Evolutionary conservation across 2,797 vertebrate species (phyloP), one percentile per base, ranked within the genome.

Genomic region (Pogoniulus pusillus): DNA sequence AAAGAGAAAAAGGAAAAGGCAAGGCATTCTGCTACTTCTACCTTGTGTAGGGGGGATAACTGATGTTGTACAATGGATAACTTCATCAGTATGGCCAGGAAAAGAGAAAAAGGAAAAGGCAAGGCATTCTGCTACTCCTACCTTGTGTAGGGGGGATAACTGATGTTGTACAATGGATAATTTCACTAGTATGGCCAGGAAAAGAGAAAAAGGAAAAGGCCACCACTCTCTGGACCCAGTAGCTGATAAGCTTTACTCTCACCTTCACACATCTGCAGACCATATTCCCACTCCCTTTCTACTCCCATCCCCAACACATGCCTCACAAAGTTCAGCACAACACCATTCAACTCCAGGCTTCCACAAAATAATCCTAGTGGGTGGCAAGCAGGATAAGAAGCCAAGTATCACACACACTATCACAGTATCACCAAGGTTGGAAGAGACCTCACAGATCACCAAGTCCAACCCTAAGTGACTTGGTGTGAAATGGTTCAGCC

Each of bases 191-290:
- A 43, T n/a, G 91, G 30, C 15, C 32, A 69, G 30, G 41, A 69
- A 72, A 74, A 76, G 22, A 82, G 90, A 74, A 73, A n/a, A 82
- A 83, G 57, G 29, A 71, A 90, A 96, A 93, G 10, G 17, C 72
- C 79, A 82, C 43, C 34, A 77, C 30, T 3, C 81, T 69, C 53
- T 89, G 72, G 86, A 96, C 91, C n/a, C 59, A 87, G 95, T 93
- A 96, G 94, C 91, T 85, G 91, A 95, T 93, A 90, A 85, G 76
- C 66, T 93, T 96, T 94, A 87, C 66, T 93, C 90, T 95, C 94
- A 95, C 94, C 95, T 90, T 94, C 79, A 43, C 73, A 93, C 95
- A 96, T 93, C 93, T 96, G 94, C 63, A 81, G 59, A 51, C 88
- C 95, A 96, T 43, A 96, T 95, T 94, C 66, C 34, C 35, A 26